Conservation (phyloP, 2,888 invertebrate species). For the Oxyteleia sp. region DNA sequence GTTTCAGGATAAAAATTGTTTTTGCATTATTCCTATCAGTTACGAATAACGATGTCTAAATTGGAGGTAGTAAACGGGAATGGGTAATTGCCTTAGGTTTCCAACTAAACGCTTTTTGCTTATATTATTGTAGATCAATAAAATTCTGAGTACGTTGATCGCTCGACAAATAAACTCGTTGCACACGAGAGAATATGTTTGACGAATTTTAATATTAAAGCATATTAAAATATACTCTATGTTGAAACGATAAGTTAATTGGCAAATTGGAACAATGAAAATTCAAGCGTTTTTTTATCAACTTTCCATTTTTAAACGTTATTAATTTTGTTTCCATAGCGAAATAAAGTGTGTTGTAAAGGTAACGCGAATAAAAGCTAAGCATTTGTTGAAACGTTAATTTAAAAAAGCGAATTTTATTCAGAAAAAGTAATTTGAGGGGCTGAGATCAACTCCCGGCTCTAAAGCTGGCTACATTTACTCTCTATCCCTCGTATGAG, state of each 20-base stretch:
- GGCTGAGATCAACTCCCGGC: background rate
- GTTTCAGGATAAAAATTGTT: too few species aligned
- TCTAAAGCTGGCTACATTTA: conserved; percentile 31
- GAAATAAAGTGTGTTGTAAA: too few species aligned
- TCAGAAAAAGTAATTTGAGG: conserved; percentile 18
- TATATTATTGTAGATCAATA: conserved; percentile 34
- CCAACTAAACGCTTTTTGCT: conserved; percentile 37
- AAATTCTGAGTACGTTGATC: conserved; percentile 21
- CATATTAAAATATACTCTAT: background rate
- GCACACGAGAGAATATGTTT: background rate
- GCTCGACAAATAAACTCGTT: conserved; percentile 16
- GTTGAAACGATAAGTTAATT: too few species aligned
- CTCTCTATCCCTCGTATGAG: conserved; percentile 20
- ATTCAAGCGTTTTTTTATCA: too few species aligned
- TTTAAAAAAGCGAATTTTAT: conserved; percentile 3
- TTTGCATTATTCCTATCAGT: conserved; percentile 5
- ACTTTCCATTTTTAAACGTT: too few species aligned
- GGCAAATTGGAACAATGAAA: too few species aligned
- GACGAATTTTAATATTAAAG: background rate
- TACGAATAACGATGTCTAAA: conserved; percentile 10
- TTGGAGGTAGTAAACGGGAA: conserved; percentile 5
- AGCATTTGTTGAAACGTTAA: background rate
- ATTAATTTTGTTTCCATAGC: too few species aligned
- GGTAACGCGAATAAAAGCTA: background rate
- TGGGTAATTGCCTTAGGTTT: conserved; percentile 18